These are phyloP conservation scores for Oceanodroma tethys DNA, from an alignment of 2,113 vertebrate genomes.

Conservation along the genomic window DNA sequence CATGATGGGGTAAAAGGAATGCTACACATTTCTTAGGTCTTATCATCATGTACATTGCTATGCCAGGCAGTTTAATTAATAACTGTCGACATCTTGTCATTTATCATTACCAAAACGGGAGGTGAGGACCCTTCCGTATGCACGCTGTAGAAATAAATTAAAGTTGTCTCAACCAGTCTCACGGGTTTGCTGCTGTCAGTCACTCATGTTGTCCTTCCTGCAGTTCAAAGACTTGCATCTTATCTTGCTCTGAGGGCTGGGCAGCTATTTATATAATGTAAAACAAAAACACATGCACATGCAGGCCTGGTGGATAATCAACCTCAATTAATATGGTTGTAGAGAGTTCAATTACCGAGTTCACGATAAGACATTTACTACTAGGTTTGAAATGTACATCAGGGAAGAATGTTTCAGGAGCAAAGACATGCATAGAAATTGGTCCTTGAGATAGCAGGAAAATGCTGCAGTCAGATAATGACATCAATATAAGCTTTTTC, in stretches of 20 bases:
- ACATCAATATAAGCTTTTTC: neutral
- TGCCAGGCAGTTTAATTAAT: constrained; percentile 74
- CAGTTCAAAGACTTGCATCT: neutral
- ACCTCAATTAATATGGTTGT: neutral
- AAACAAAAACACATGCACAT: neutral
- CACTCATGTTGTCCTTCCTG: neutral
- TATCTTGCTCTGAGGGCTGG: neutral
- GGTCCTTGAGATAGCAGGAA: neutral
- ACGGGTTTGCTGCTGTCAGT: neutral
- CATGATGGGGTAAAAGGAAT: constrained; percentile 69
- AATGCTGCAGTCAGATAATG: neutral
- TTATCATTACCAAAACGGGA: constrained; percentile 65
- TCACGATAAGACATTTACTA: neutral
- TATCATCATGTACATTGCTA: constrained; percentile 2
- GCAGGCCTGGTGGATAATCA: neutral
- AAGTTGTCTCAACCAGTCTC: constrained; percentile 23
- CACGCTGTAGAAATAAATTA: constrained; percentile 26
- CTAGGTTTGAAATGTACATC: neutral
- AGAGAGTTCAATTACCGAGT: neutral
- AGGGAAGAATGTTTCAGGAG: neutral
- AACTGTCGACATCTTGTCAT: constrained; percentile 69
- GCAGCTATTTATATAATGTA: neutral
- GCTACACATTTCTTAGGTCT: constrained; percentile 52
- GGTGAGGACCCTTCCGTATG: constrained; percentile 10
- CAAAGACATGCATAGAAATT: neutral